A percentile compares a stretch with the other conserved stretches of the same genome.
Evolutionary conservation across 2,888 invertebrate species (phyloP).

Genomic region (Oxycera nigricornis): DNA sequence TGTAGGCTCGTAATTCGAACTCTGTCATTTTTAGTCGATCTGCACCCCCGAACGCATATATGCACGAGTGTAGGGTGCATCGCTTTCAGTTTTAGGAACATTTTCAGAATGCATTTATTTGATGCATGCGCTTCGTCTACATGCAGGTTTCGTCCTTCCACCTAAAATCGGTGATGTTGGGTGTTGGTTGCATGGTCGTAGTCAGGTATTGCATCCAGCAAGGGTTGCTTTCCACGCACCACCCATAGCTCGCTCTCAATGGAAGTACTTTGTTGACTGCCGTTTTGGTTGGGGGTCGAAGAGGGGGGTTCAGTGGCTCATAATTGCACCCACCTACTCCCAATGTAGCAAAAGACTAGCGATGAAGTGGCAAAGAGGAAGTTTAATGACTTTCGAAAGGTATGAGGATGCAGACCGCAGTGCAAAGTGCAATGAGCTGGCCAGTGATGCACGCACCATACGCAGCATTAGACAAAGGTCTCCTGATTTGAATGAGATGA

Average conservation of each 20-base stretch:
- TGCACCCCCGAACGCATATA: neutral
- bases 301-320: neutral
- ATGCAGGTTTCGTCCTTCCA: neutral
- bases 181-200: neutral
- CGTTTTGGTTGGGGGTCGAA: neutral
- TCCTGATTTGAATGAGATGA: neutral
- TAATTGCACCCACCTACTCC: neutral
- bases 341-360: neutral
- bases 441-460: neutral
- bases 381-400: neutral
- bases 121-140: conserved; percentile 8
- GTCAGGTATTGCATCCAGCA: neutral
- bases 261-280: neutral
- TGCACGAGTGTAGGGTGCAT: neutral
- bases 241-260: neutral
- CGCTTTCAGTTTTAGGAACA: conserved; percentile 7
- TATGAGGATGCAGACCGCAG: neutral
- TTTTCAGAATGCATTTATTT: conserved; percentile 21
- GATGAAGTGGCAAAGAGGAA: neutral
- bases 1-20: conserved; percentile 15
- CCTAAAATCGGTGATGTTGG: neutral
- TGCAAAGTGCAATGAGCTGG: neutral
- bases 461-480: neutral
- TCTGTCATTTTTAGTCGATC: neutral
- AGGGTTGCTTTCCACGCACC: neutral